Evolutionary conservation across 1,140 invertebrate species (phyloP).

Genomic region (Acromyrmex charruanus): DNA sequence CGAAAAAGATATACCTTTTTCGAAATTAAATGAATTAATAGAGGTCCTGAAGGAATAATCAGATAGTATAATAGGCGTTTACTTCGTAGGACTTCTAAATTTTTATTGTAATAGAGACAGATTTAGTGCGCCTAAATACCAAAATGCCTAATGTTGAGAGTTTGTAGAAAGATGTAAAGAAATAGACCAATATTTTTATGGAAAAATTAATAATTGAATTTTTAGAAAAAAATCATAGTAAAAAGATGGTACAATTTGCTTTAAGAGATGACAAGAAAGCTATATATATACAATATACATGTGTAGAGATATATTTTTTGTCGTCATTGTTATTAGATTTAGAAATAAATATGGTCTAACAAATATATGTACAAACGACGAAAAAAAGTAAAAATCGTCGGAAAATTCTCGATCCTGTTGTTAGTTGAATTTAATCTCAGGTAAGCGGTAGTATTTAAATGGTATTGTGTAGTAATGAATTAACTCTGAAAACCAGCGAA

Average conservation of each 20-base stretch:
- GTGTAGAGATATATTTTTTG: constrained; percentile 35
- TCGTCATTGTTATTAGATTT: not conserved
- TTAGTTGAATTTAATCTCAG: constrained; percentile 20
- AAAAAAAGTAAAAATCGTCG: not conserved
- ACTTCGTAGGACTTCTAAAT: not conserved
- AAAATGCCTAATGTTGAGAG: constrained; percentile 11
- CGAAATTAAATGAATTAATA: not conserved
- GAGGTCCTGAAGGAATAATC: not conserved
- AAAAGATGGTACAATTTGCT: not conserved
- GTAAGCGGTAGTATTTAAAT: constrained; percentile 21
- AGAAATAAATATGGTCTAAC: constrained; percentile 32
- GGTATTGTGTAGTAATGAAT: constrained; percentile 17
- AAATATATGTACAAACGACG: not conserved
- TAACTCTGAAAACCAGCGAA: constrained; percentile 5
- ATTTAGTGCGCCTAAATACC: not conserved
- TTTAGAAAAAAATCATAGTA: not conserved
- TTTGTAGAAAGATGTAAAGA: not conserved
- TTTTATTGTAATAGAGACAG: not conserved
- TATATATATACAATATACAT: constrained; percentile 3
- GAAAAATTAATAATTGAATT: not conserved
- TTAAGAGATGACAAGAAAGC: not conserved
- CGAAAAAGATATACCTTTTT: not conserved
- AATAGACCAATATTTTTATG: constrained; percentile 30
- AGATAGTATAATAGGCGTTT: not conserved
- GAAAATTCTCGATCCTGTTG: not conserved